These are phyloP conservation scores for Chrosomus eos DNA, from an alignment of 2,797 vertebrate species.

Conservation along the genomic window DNA sequence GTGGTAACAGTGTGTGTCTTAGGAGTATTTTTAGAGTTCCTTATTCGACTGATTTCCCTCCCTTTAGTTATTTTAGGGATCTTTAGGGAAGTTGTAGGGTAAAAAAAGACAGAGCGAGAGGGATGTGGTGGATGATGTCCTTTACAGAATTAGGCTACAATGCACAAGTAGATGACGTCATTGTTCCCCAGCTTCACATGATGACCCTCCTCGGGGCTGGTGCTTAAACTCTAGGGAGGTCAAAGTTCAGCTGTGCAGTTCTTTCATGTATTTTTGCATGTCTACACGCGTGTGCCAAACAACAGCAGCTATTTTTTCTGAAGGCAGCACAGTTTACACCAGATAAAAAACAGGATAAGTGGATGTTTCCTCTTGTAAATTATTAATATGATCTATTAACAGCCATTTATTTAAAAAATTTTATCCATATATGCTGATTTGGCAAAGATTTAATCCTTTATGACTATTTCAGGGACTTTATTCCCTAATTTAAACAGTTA, in stretches of 20 bases:
- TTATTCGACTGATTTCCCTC: conserved; percentile 50
- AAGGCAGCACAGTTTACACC: too few species aligned
- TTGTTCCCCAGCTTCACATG: neutral
- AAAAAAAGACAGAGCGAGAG: neutral
- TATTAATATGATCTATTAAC: neutral
- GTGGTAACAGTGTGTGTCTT: conserved; percentile 37
- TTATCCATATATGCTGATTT: neutral
- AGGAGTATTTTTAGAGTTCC: conserved; percentile 62
- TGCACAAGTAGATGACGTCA: conserved; percentile 21
- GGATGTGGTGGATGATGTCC: conserved; percentile 9
- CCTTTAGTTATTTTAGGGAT: conserved; percentile 40
- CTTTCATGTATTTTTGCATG: neutral
- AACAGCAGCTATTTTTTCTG: neutral
- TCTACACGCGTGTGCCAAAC: neutral
- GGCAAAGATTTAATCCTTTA: neutral
- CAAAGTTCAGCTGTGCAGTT: conserved; percentile 4
- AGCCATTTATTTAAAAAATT: neutral
- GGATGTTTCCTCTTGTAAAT: neutral
- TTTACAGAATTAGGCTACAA: conserved; percentile 11
- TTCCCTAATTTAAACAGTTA: neutral
- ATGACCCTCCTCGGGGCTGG: neutral
- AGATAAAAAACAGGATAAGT: too few species aligned
- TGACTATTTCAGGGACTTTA: neutral
- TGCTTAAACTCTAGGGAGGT: conserved; percentile 5
- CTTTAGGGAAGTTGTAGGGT: conserved; percentile 35